These are phyloP conservation scores for Benitochromis conjunctus DNA, from an alignment of 2,113 vertebrate genomes.

Conservation along the genomic window DNA sequence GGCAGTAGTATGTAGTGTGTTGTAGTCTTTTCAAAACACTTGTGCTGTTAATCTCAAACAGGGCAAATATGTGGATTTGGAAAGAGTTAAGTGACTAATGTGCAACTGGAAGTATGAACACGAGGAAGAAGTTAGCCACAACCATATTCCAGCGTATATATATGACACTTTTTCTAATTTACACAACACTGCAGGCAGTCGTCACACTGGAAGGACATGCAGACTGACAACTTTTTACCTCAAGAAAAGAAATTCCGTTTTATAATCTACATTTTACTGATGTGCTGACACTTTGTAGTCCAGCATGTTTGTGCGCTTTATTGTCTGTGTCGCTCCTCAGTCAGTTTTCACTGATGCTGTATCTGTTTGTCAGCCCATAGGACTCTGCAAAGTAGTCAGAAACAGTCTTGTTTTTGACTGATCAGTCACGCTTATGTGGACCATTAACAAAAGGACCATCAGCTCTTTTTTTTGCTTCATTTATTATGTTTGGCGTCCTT, in stretches of 20 bases:
- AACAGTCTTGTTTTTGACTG: background rate
- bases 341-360: background rate
- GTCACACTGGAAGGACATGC: background rate
- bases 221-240: background rate
- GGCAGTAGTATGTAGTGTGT: background rate
- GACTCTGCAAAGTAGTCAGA: conserved; percentile 3
- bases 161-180: background rate
- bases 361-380: background rate
- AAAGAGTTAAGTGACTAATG: background rate
- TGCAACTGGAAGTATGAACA: background rate
- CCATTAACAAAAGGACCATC: conserved; percentile 4
- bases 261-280: background rate
- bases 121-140: background rate
- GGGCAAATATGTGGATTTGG: background rate
- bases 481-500: background rate
- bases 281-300: background rate
- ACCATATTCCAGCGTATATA: background rate
- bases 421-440: background rate
- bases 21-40: background rate
- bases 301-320: background rate
- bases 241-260: background rate
- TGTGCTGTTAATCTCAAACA: no score
- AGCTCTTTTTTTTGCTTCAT: background rate
- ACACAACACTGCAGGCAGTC: background rate
- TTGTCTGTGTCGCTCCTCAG: background rate